These are phyloP conservation scores for Dolichotis patagonum DNA, from an alignment of 2,113 vertebrate genomes.

Conservation along the genomic window DNA sequence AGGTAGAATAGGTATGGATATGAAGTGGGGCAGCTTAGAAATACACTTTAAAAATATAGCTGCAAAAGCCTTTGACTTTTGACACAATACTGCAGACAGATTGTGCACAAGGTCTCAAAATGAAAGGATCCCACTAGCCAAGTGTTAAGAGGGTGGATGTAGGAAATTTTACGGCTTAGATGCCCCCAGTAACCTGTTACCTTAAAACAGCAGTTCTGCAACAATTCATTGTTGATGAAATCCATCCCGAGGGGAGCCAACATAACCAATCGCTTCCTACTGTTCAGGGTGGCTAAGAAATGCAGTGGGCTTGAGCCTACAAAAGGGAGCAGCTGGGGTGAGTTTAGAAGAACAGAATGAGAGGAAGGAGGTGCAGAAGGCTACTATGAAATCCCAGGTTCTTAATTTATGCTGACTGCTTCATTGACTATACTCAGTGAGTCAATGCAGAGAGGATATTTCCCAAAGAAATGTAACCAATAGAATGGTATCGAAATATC, in stretches of 20 bases:
- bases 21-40: not conserved
- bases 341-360: not conserved
- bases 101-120: not conserved
- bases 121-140: not conserved
- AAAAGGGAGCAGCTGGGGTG: not conserved
- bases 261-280: not conserved
- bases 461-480: slow-evolving; percentile 53
- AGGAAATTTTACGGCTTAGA: not conserved
- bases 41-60: not conserved
- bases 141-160: not conserved
- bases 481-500: slow-evolving; percentile 50
- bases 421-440: slow-evolving; percentile 48
- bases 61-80: not conserved
- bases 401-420: slow-evolving; percentile 63
- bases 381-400: not conserved
- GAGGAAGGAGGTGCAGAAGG: slow-evolving; percentile 23
- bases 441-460: slow-evolving; percentile 38
- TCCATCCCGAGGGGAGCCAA: not conserved
- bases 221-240: not conserved
- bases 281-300: not conserved
- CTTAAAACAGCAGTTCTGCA: not conserved
- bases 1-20: not conserved
- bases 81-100: not conserved
- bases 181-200: not conserved
- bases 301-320: not conserved